Base-by-base conservation (phyloP, 2,797 vertebrate species). In the Myripristis jacobus region DNA sequence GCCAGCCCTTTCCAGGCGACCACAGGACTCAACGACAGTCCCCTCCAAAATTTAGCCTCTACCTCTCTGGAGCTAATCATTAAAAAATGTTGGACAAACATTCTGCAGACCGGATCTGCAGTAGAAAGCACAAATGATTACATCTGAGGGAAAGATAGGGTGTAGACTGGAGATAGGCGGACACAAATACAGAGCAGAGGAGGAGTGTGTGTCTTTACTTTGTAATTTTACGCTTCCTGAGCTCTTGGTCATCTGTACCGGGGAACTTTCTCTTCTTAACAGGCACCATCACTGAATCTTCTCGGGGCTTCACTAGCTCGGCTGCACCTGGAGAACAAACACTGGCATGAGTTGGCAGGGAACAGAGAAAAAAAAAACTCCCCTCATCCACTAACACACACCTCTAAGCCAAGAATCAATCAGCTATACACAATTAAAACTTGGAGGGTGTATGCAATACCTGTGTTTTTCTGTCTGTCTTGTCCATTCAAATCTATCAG, bases 221-320 rank as follows among this genome's bases (percentile, higher is more conserved):
- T 77, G 94, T 93, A 78, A 98, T 96, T 95, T 96, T 97, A 92
- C 94, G 95, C 85, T 94, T 96, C 84, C 94, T 95, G 68, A 94
- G 92, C 80, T 92, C 92, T 56, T 93, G 82, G 60, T 97, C 95
- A 52, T 97, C 96, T 16, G 94, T 79, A 47, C 93, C 94, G 34
- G 95, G 89, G 19, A 95, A 92, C 94, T 96, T 97, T 93, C 96
- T 96, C 88, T 97, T 97, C 91, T 97, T 98, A 75, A 97, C 95
- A 72, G 96, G 96, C 97, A 98, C 97, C n/a, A n/a, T n/a, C 82
- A 91, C 92, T 63, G 80, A 78, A 78, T 77, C 78, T 86, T 79
- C 75, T 36, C 62, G 61, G 57, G 82, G 74, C 64, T 82, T 89
- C 66, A 80, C 71, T 86, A 85, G 60, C 85, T 84, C 84, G 79